Evolutionary conservation across 2,888 invertebrate species (phyloP), one percentile per base, ranked within the genome.

Genomic region (Eulithis prunata): DNA sequence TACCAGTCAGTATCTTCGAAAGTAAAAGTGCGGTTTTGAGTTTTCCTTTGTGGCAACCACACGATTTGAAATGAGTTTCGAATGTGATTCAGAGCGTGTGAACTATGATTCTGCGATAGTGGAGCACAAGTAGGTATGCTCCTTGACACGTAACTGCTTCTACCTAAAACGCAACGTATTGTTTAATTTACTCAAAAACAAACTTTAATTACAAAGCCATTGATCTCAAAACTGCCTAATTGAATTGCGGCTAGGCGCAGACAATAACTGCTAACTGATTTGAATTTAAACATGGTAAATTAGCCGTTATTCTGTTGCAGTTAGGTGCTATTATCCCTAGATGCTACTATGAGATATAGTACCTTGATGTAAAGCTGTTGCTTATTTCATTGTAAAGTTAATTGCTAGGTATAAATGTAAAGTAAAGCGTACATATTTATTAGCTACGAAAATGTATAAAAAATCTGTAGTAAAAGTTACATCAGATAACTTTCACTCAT

Each of bases 11-110:
- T 53, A 61, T 61, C 59, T 62, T 69, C 52, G 81, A 82, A 81
- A 84, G 83, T 82, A 82, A 84, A 78, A 82, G 79, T 74, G 62
- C 67, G 61, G 69, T 68, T 68, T 66, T 43, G 70, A 67, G 70
- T 76, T 60, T 67, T 79, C 75, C 75, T 79, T 81, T 79, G 79
- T 73, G 71, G 69, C 72, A 77, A 78, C 77, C 75, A 71, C 76
- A 72, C 67, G 56, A 53, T 75, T 71, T 66, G 66, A 70, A 73
- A 76, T 77, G 70, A 69, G 70, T 70, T 72, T 66, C 59, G 66
- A 71, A 75, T 70, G 69, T 51, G 79, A 87, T 88, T 83, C 79
- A 81, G 89, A 89, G 88, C 90, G 89, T 89, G 89, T 75, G 88
- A 89, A 83, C 76, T 71, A 70, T 69, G 77, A 76, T 76, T 71